Percentiles rank a stretch among this genome's conserved stretches.
phyloP scores from a whole-genome alignment of 2,113 vertebrate genomes.

The Cardinalis cardinalis region DNA sequence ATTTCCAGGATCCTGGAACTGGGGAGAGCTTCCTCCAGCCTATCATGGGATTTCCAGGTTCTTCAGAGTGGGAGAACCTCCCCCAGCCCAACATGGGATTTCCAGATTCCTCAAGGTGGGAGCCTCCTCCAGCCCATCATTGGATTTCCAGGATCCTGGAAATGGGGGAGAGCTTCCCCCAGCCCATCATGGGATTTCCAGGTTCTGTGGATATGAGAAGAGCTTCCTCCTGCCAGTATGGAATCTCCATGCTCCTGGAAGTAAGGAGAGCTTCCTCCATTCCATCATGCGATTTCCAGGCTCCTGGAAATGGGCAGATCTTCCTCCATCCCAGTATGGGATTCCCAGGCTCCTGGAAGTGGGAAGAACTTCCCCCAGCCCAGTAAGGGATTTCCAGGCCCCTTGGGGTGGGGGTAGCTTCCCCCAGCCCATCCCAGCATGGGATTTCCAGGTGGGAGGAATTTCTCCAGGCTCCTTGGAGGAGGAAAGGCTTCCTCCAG shows the following conservation, averaged over 20 bases:
- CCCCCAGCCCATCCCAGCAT: neutral
- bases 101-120: neutral
- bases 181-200: neutral
- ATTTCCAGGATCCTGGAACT: neutral
- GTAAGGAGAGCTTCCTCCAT: fast-evolving
- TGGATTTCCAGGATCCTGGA: neutral
- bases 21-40: neutral
- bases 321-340: fast-evolving
- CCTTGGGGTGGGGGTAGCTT: fast-evolving
- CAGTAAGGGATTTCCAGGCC: neutral
- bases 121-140: fast-evolving
- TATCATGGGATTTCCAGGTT: neutral
- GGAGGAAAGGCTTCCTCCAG: neutral
- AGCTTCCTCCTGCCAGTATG: fast-evolving
- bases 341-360: fast-evolving
- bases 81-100: fast-evolving
- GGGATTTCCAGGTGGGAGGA: neutral
- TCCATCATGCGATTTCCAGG: neutral
- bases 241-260: neutral
- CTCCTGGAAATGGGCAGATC: fast-evolving
- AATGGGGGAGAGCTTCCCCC: neutral
- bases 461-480: neutral
- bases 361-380: fast-evolving
- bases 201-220: neutral
- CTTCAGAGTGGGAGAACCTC: neutral